Conservation (phyloP, 1,140 invertebrate species). For the Atta cephalotes region DNA sequence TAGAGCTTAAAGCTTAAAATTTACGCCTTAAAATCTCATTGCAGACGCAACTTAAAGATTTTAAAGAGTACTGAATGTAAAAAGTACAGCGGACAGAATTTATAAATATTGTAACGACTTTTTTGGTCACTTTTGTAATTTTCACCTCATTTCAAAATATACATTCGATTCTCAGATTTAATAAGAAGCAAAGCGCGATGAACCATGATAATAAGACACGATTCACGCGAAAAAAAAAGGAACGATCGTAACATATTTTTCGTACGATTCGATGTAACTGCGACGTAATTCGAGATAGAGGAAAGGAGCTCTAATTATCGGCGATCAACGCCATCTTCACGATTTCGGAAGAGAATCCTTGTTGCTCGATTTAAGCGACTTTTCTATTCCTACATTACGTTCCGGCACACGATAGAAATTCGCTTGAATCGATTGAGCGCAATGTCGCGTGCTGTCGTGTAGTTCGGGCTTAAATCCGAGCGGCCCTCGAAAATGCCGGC, state of each 20-base stretch:
- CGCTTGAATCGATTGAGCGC: constrained; percentile 5
- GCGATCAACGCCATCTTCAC: constrained; percentile 27
- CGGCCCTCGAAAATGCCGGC: background rate
- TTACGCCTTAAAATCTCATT: no score
- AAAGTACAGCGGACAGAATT: no score
- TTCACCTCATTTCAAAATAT: no score
- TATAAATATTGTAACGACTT: no score
- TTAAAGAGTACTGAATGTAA: no score
- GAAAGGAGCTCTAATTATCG: background rate
- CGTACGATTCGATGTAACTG: background rate
- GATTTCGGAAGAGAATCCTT: background rate
- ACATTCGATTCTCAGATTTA: no score
- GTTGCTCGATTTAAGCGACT: background rate
- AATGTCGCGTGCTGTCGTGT: background rate
- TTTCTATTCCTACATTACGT: background rate
- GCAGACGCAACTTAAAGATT: no score
- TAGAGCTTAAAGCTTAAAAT: no score
- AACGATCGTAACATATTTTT: background rate
- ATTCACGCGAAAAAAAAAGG: background rate
- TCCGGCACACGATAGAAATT: background rate
- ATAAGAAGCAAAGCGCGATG: background rate
- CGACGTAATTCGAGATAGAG: background rate
- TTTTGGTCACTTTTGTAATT: no score
- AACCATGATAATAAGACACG: background rate
- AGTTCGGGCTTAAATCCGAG: background rate